Conservation (phyloP, 2,797 vertebrate genomes). For the Sebastes nivosus region DNA sequence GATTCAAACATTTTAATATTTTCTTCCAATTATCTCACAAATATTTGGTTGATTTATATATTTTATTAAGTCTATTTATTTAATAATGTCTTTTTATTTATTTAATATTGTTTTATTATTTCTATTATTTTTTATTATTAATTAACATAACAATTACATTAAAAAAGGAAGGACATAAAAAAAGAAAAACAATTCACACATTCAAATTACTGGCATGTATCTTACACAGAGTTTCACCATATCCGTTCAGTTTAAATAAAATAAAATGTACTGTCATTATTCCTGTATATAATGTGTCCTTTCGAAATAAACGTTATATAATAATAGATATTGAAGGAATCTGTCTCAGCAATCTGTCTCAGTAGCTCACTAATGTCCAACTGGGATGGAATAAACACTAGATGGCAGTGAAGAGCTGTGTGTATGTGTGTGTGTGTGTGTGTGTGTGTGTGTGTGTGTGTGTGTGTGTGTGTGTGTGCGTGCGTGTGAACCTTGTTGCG, state of each 20-base stretch:
- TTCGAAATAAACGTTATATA: not conserved
- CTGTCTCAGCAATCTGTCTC: not conserved
- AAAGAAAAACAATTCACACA: not conserved
- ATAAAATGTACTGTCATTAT: not conserved
- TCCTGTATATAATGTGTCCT: not conserved
- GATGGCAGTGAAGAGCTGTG: conserved; percentile 29
- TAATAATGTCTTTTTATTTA: not conserved
- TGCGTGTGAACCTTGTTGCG: conserved; percentile 67
- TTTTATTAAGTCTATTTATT: not conserved
- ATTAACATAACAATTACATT: not conserved
- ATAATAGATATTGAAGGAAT: not conserved
- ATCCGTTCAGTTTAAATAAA: not conserved
- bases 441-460: not conserved
- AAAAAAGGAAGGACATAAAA: not conserved
- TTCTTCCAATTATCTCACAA: not conserved
- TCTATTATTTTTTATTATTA: not conserved
- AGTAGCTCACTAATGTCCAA: not conserved
- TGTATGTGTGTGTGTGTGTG: not conserved
- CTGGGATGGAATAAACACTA: conserved; percentile 14
- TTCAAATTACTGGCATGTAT: not conserved
- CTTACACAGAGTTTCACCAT: not conserved
- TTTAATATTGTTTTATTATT: not conserved
- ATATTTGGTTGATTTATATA: not conserved
- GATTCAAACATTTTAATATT: not conserved
- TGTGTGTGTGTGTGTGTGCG: not conserved